phyloP scores from a whole-genome alignment of 2,113 vertebrate species.

The Petroica traversi region DNA sequence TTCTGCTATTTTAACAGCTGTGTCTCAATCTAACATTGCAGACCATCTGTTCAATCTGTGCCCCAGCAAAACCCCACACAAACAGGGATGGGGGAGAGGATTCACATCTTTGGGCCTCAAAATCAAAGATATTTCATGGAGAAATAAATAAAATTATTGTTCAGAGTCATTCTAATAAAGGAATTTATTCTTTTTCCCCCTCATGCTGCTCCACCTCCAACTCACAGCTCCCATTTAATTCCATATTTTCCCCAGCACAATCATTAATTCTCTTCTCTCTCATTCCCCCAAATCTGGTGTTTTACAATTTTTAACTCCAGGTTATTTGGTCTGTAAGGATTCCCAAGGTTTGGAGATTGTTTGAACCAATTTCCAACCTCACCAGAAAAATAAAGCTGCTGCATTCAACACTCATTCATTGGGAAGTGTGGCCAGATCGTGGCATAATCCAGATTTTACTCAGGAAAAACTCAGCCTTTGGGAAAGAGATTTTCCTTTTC shows the following conservation, averaged over 20 bases:
- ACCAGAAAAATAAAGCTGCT: neutral
- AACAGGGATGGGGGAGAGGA: neutral
- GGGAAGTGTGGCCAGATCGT: neutral
- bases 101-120: neutral
- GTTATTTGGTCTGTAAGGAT: neutral
- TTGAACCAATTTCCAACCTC: neutral
- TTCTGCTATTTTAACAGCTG: neutral
- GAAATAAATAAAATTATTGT: neutral
- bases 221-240: neutral
- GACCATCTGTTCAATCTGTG: neutral
- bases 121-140: neutral
- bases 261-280: neutral
- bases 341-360: neutral
- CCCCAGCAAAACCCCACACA: neutral
- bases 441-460: neutral
- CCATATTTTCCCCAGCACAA: neutral
- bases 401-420: neutral
- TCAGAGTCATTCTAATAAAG: neutral
- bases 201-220: accelerated
- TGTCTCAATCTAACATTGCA: neutral
- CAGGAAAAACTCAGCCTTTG: neutral
- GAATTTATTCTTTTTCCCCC: neutral
- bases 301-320: neutral
- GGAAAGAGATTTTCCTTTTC: neutral
- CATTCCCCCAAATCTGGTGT: neutral